A percentile compares a stretch with the other conserved stretches of the same genome.
phyloP scores from a whole-genome alignment of 2,888 invertebrate species.

The Acleris sparsana region DNA sequence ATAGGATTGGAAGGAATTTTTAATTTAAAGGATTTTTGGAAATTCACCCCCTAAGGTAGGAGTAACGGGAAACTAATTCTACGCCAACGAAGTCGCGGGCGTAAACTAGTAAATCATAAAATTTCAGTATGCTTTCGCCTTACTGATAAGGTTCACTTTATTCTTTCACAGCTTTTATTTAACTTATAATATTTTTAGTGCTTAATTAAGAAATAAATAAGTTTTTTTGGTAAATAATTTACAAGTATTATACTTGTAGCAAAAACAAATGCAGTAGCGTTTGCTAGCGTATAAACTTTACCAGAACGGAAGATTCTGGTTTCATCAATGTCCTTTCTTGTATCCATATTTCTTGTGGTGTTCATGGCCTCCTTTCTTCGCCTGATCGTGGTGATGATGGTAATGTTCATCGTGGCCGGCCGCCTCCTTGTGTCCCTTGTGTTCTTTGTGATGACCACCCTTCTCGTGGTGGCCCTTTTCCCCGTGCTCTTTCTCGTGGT shows the following conservation, averaged over 20 bases:
- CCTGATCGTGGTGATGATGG: slow-evolving; percentile 88
- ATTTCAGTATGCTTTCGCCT: no score
- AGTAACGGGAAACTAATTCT: no score
- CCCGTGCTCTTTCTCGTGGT: slow-evolving; percentile 90
- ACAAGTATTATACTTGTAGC: slow-evolving; percentile 18
- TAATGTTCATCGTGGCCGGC: slow-evolving; percentile 91
- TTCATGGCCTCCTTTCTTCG: slow-evolving; percentile 91
- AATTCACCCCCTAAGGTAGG: no score
- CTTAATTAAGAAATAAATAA: slow-evolving; percentile 32
- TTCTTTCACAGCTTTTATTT: background rate
- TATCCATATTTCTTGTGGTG: slow-evolving; percentile 91
- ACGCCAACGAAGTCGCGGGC: no score
- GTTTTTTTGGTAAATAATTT: slow-evolving; percentile 27
- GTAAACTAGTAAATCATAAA: no score
- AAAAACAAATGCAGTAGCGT: slow-evolving; percentile 21
- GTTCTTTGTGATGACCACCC: slow-evolving; percentile 90
- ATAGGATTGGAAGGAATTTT: no score
- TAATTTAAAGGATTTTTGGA: no score
- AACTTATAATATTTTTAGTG: slow-evolving; percentile 8
- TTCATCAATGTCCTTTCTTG: slow-evolving; percentile 76
- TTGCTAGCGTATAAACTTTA: slow-evolving; percentile 6
- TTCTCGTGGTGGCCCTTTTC: slow-evolving; percentile 92
- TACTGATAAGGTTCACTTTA: background rate
- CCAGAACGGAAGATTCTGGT: background rate
- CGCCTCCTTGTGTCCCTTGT: slow-evolving; percentile 90